phyloP scores from a whole-genome alignment of 2,113 vertebrate species.

The Rhinolophus sinicus region DNA sequence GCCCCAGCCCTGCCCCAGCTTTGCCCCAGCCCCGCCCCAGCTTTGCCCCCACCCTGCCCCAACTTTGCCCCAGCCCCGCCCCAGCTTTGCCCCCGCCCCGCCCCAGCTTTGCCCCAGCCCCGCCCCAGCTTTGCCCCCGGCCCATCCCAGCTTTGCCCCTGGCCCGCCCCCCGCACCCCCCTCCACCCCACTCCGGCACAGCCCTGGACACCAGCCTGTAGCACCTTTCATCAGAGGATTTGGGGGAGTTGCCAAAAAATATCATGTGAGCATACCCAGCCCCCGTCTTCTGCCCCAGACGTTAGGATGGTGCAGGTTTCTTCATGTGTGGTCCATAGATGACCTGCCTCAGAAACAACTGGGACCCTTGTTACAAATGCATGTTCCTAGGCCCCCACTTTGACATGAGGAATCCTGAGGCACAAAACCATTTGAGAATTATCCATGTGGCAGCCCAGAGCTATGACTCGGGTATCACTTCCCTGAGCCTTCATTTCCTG shows the following conservation, averaged over 20 bases:
- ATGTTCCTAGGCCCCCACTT: neutral
- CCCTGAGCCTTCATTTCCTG: neutral
- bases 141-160: too few relatives aligned
- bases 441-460: neutral
- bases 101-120: too few relatives aligned
- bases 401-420: neutral
- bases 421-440: neutral
- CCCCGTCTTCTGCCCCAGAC: neutral
- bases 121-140: too few relatives aligned
- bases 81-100: too few relatives aligned
- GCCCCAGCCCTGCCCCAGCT: too few relatives aligned
- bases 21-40: too few relatives aligned
- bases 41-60: too few relatives aligned
- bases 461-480: neutral
- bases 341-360: too few relatives aligned
- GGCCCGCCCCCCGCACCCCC: too few relatives aligned
- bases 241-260: neutral
- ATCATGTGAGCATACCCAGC: neutral
- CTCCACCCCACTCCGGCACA: accelerated
- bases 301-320: neutral
- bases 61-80: too few relatives aligned
- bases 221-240: neutral
- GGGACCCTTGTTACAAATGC: neutral
- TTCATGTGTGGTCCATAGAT: neutral
- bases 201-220: neutral